Conservation (phyloP, 23 tunicate genomes). For the Corella eumyota region DNA sequence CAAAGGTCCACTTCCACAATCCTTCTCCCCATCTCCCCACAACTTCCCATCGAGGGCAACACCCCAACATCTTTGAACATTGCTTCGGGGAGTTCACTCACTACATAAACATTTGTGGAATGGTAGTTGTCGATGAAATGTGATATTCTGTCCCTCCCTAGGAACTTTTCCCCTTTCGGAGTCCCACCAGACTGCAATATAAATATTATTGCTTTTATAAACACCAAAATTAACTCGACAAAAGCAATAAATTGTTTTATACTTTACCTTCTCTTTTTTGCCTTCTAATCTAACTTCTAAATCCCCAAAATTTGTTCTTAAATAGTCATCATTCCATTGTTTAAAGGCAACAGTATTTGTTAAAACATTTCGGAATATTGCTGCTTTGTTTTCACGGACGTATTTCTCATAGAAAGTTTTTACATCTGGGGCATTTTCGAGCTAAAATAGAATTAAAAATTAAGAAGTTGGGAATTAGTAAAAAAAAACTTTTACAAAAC, state of each 20-base stretch:
- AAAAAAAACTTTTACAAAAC: not conserved
- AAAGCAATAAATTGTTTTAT: not conserved
- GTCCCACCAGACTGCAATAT: constrained; percentile 6
- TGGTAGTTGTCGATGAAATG: constrained; percentile 65
- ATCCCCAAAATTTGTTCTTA: constrained; percentile 49
- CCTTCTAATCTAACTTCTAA: constrained; percentile 75
- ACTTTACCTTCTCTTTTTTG: constrained; percentile 52
- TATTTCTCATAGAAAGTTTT: constrained; percentile 49
- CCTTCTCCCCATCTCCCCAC: constrained; percentile 57
- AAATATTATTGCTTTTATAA: not conserved
- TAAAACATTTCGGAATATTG: constrained; percentile 54
- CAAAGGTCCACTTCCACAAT: constrained; percentile 79
- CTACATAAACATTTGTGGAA: constrained; percentile 28
- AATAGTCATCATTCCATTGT: constrained; percentile 55
- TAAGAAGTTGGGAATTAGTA: too few relatives aligned
- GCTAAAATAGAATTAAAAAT: constrained; percentile 6
- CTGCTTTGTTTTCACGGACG: constrained; percentile 63
- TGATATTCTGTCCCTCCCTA: constrained; percentile 61
- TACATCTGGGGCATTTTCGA: constrained; percentile 54
- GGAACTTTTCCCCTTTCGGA: constrained; percentile 67
- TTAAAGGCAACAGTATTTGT: constrained; percentile 24
- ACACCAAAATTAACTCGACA: not conserved
- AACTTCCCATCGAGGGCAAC: constrained; percentile 68
- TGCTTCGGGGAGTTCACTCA: constrained; percentile 54
- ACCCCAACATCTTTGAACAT: constrained; percentile 66